Evolutionary conservation across 1,140 invertebrate species (phyloP), one percentile per base, ranked within the genome.

Genomic region (Homarus americanus): DNA sequence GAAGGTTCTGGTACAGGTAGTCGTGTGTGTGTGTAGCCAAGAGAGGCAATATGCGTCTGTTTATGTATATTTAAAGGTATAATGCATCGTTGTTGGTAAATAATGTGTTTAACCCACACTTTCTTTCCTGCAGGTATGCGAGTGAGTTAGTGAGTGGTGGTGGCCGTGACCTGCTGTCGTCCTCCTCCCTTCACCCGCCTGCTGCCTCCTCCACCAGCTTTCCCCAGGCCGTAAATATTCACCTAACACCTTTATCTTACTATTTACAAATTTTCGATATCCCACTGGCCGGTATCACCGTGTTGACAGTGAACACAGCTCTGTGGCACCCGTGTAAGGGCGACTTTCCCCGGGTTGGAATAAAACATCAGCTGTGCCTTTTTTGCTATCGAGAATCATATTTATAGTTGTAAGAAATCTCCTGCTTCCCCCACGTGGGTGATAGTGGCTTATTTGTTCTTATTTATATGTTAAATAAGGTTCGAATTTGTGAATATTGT

Each of bases 391-490:
- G 53, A 17, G 53, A 20, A 58, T 58, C 53, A 17, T 58, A 58
- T 58, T 58, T 58, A 58, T 58, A 20, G 53, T 17, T 20, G 53
- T 58, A 58, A 15, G 53, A 58, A 58, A 58, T 58, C 53, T 58
- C 53, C 53, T 58, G 3, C 53, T 15, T 58, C 53, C 10, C 53
- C 53, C 53, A 58, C 5, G 63, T 69, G 63, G 24, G 63, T 69
- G 63, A 69, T 69, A 69, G 63, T 32, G 63, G 63, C 63, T 69
- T 69, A 69, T 69, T 69, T 69, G 63, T 12, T 4, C 63, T 69
- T 69, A 69, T 69, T 32, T 69, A 69, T 69, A 69, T 69, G 63
- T 20, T 69, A 69, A 69, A 69, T 69, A 69, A 69, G 63, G 63
- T n/a, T 28, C n/a, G 12, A 28, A 69, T 28, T 69, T n/a, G 63